Evolutionary conservation across 2,888 invertebrate species (phyloP), one percentile per base, ranked within the genome.

Genomic region (Ochropacha duplaris): DNA sequence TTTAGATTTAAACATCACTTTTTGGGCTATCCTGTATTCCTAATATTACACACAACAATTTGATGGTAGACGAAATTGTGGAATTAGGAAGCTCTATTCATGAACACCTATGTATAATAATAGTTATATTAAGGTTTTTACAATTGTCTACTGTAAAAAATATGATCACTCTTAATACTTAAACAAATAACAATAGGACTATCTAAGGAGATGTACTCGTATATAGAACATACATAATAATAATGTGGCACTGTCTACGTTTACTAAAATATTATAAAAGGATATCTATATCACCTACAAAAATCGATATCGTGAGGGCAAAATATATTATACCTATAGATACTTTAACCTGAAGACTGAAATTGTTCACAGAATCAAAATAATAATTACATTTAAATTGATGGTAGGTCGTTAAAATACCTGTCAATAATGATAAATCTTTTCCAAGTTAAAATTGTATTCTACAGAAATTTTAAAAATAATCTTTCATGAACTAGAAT

Each of bases 241-340:
- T 79, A 76, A 84, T 84, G 90, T 92, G 92, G 92, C 91, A 92
- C 91, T 84, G 84, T 81, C 90, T 90, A 90, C 82, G 71, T 74
- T 80, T 72, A 71, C 72, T 71, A 59, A 70, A 65, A 66, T 57
- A 67, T 54, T 50, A 58, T 57, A 54, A 60, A 60, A 52, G 44
- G 61, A 54, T 58, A 60, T 61, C 66, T 57, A 54, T 57, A 61
- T 61, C 66, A 57, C 57, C 56, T 50, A 57, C 44, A 49, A 58
- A 62, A 44, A 14, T 19, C 19, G 19, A 44, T 44, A 44, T 19
- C 16, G 9, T 44, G 16, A 19, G 44, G 44, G 44, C n/a, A 19
- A 44, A 31, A 44, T 6, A 44, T 44, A 44, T n/a, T 19, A 19
- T 44, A 19, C 24, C 24, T 24, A 24, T n/a, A 36, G 36, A n/a